phyloP scores from a whole-genome alignment of 2,113 vertebrate species.

The Onychostruthus taczanowskii region DNA sequence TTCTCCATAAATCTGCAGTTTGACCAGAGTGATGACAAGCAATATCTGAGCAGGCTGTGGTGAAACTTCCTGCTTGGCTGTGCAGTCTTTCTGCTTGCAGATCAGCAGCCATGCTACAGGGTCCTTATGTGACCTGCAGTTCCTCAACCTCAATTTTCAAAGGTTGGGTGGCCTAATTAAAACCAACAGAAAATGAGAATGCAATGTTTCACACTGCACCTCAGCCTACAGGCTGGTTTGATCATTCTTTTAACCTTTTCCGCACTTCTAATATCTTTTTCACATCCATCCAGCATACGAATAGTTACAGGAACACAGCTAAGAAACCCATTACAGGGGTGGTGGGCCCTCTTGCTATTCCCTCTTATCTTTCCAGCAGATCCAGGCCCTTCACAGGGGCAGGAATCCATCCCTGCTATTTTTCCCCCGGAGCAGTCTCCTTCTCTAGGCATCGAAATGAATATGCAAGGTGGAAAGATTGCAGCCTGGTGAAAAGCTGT shows the following conservation, averaged over 20 bases:
- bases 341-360: not conserved
- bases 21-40: not conserved
- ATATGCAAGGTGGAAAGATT: constrained; percentile 42
- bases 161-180: not conserved
- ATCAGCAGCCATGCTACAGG: not conserved
- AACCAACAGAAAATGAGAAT: not conserved
- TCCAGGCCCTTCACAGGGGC: not conserved
- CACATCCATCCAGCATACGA: not conserved
- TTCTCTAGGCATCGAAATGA: not conserved
- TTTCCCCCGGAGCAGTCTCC: not conserved
- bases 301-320: not conserved
- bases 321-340: not conserved
- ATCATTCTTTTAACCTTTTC: not conserved
- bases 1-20: not conserved
- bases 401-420: not conserved
- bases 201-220: not conserved
- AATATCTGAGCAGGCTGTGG: not conserved
- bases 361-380: not conserved
- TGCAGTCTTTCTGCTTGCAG: not conserved
- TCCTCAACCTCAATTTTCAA: not conserved
- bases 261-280: not conserved
- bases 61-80: not conserved
- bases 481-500: not conserved
- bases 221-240: not conserved
- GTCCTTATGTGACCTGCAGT: not conserved